phyloP scores from a whole-genome alignment of 2,888 invertebrate species.

The Trypoxylon attenuatum region DNA sequence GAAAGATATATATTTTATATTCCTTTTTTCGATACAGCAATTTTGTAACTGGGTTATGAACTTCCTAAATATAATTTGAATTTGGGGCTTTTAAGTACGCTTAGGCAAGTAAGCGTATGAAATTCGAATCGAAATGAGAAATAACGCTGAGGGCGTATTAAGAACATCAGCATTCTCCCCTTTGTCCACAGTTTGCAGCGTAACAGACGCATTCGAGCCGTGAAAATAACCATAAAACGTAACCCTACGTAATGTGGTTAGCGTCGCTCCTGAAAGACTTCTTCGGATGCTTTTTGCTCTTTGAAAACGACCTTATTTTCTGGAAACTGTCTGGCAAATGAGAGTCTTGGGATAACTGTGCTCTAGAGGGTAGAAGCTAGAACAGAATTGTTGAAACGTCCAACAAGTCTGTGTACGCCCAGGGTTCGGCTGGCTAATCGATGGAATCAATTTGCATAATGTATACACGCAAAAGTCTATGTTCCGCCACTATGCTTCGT shows the following conservation, averaged over 20 bases:
- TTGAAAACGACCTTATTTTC: constrained; percentile 34
- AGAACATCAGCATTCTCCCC: constrained; percentile 1
- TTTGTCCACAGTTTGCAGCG: background rate
- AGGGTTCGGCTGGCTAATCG: constrained; percentile 45
- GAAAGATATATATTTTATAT: no score
- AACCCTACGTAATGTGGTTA: background rate
- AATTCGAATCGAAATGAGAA: background rate
- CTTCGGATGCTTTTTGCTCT: constrained; percentile 7
- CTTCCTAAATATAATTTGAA: no score
- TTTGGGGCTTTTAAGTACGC: no score
- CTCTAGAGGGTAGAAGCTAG: constrained; percentile 15
- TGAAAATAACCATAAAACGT: constrained; percentile 20
- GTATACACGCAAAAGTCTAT: constrained; percentile 53
- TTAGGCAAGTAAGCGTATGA: no score
- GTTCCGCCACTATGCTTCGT: constrained; percentile 37
- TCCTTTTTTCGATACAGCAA: no score
- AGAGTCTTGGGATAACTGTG: constrained; percentile 5
- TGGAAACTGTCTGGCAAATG: constrained; percentile 32
- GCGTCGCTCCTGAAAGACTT: background rate
- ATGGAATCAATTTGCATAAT: constrained; percentile 63
- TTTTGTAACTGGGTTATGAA: no score
- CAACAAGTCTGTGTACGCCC: constrained; percentile 39
- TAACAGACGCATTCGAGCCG: background rate
- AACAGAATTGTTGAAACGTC: constrained; percentile 29
- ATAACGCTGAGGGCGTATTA: background rate